Conservation (phyloP, 2,888 invertebrate genomes). For the Caenorhabditis wallacei region DNA sequence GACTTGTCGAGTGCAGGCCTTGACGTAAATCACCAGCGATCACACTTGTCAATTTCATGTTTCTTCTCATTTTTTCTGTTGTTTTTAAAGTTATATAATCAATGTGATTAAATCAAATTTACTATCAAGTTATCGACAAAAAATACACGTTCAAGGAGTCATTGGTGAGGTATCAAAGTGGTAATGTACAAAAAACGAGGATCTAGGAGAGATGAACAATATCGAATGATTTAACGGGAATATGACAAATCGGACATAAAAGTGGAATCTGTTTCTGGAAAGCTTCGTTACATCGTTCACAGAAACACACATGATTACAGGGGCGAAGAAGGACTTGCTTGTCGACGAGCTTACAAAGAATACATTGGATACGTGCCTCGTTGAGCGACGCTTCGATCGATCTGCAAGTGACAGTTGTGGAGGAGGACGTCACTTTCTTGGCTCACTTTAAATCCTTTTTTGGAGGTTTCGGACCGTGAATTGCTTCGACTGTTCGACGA, state of each 20-base stretch:
- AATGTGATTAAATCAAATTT: too few species aligned
- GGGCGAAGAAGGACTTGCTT: constrained; percentile 67
- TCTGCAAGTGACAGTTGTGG: constrained; percentile 51
- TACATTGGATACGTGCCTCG: constrained; percentile 62
- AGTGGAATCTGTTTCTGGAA: constrained; percentile 49
- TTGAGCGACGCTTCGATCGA: constrained; percentile 51
- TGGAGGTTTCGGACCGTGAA: constrained; percentile 52
- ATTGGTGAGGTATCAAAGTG: background rate
- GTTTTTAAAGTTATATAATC: background rate
- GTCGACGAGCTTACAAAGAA: constrained; percentile 62
- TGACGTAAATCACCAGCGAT: constrained; percentile 54
- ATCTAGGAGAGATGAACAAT: constrained; percentile 37
- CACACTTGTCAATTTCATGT: constrained; percentile 42
- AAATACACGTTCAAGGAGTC: constrained; percentile 15
- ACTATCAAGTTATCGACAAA: too few species aligned
- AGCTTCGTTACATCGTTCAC: constrained; percentile 63
- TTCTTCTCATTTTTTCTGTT: background rate
- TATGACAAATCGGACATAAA: constrained; percentile 65
- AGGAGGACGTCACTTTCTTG: background rate
- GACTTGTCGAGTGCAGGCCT: constrained; percentile 48
- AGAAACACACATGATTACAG: constrained; percentile 70
- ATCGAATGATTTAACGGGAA: constrained; percentile 51
- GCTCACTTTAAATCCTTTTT: constrained; percentile 24
- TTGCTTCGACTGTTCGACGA: constrained; percentile 65
- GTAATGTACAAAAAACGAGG: background rate